These are phyloP conservation scores for Branchellion lobata DNA, from an alignment of 2,888 invertebrate species.

Conservation along the genomic window DNA sequence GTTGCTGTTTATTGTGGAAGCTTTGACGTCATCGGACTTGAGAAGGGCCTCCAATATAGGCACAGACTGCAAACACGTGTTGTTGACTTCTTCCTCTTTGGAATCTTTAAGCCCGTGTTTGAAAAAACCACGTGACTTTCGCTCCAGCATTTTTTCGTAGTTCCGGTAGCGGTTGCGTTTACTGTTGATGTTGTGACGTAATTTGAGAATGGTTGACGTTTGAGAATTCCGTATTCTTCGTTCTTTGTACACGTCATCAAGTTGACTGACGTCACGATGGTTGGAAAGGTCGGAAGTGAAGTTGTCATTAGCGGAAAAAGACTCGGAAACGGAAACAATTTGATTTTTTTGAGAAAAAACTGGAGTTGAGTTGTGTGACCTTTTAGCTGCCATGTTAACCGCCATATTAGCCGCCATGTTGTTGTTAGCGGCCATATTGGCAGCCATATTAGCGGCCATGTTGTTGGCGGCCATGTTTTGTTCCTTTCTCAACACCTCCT, in stretches of 20 bases:
- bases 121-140: neutral
- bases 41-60: constrained; percentile 43
- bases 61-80: neutral
- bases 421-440: neutral
- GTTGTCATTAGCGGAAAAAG: neutral
- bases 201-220: neutral
- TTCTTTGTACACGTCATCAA: neutral
- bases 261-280: neutral
- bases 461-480: neutral
- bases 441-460: too few relatives aligned
- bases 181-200: constrained; percentile 1
- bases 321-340: neutral
- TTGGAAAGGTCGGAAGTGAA: neutral
- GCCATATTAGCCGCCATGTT: too few relatives aligned
- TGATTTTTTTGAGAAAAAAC: neutral
- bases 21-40: constrained; percentile 34
- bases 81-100: constrained; percentile 22
- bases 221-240: neutral
- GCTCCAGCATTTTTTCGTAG: neutral
- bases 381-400: neutral
- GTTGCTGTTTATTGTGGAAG: neutral
- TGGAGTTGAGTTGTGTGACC: neutral
- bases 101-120: neutral
- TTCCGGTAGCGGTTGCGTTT: neutral
- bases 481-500: constrained; percentile 31